Percentiles rank a stretch among this genome's conserved stretches.
Conservation (phyloP, 1,140 invertebrate genomes). For the Lamellibrachia luymesi region DNA sequence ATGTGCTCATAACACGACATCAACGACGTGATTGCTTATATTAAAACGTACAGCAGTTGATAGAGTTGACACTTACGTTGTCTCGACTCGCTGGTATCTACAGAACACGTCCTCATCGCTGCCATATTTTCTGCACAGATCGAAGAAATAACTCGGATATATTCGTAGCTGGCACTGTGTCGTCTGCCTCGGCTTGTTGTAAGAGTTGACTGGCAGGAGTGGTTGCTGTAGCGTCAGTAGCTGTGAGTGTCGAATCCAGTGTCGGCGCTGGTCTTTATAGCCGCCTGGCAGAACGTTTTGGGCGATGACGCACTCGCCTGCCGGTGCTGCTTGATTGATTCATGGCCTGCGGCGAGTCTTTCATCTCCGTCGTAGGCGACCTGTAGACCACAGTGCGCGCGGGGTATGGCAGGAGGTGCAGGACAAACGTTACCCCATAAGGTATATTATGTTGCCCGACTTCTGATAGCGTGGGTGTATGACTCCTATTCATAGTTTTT, state of each 20-base stretch:
- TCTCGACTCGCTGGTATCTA: background rate
- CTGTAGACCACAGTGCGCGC: too few relatives aligned
- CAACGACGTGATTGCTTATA: background rate
- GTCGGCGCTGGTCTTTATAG: background rate
- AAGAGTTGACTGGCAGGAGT: background rate
- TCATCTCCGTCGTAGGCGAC: too few relatives aligned
- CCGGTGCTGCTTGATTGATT: background rate
- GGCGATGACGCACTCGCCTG: background rate
- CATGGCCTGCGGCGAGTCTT: background rate
- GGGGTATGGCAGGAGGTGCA: background rate
- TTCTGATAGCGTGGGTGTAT: background rate
- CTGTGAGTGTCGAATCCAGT: background rate
- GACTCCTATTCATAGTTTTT: background rate
- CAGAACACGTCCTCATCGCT: background rate
- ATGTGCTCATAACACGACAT: background rate
- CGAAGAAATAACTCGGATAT: background rate
- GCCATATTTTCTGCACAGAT: background rate
- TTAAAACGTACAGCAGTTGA: background rate
- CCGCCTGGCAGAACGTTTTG: background rate
- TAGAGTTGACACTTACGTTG: background rate
- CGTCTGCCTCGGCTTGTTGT: background rate
- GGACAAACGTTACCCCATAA: background rate
- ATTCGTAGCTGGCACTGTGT: too few relatives aligned
- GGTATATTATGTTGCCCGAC: background rate
- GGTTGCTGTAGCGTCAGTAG: background rate